A percentile compares a stretch with the other conserved stretches of the same genome.
These are phyloP conservation scores for Protomyctophum bolini DNA, from an alignment of 2,113 vertebrate genomes.

Conservation along the genomic window DNA sequence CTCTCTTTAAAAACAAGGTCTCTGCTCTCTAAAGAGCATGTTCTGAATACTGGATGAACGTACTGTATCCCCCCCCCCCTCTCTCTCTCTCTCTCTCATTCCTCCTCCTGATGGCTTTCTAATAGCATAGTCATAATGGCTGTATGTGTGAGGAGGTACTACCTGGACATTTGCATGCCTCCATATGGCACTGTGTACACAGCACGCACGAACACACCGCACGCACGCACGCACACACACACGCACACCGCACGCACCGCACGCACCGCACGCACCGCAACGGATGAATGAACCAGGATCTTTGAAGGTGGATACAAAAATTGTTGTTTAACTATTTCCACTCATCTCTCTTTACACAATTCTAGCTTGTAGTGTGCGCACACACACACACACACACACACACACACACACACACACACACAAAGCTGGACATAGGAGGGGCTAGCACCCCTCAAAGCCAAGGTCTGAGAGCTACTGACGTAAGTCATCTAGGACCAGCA, in stretches of 20 bases:
- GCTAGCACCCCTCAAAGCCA: no score
- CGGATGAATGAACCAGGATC: no score
- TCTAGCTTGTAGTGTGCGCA: no score
- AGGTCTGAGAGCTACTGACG: no score
- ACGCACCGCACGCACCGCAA: no score
- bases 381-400: neutral
- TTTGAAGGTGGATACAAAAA: no score
- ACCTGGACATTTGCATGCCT: constrained; percentile 2
- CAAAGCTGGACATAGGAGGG: no score
- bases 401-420: neutral
- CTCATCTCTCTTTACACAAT: no score
- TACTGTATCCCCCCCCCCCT: neutral
- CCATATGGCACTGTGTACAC: neutral
- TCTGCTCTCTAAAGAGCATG: no score
- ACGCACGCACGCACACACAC: constrained; percentile 9
- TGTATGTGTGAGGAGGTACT: constrained; percentile 8
- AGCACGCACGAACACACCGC: neutral
- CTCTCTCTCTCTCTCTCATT: neutral
- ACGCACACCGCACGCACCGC: neutral
- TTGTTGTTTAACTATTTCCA: no score
- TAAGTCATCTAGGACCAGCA: no score
- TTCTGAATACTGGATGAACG: no score
- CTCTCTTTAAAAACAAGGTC: neutral
- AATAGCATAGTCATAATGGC: neutral
- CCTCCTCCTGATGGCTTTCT: neutral